These are phyloP conservation scores for Acrossocheilus fasciatus DNA, from an alignment of 2,797 vertebrate genomes.

Conservation along the genomic window DNA sequence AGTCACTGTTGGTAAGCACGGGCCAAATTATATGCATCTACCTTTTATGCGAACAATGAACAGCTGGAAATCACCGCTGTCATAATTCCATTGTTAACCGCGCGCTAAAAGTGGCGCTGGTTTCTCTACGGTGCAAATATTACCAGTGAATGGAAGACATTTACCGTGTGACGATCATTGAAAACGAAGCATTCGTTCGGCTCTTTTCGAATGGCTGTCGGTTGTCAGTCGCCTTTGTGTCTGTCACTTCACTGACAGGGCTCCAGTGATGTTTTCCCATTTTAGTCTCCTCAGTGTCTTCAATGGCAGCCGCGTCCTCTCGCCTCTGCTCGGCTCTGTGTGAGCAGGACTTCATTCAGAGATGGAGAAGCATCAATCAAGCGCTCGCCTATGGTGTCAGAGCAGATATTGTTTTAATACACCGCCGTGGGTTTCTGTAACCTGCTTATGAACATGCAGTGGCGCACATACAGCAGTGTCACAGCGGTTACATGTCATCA, in stretches of 20 bases:
- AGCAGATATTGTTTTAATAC: slow-evolving; percentile 66
- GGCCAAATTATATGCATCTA: background rate
- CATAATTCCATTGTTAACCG: slow-evolving; percentile 58
- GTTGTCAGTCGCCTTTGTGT: slow-evolving; percentile 52
- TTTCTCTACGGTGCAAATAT: slow-evolving; percentile 21
- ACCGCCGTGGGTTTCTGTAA: slow-evolving; percentile 3
- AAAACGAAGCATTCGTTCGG: slow-evolving; percentile 14
- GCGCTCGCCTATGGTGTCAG: slow-evolving; percentile 63
- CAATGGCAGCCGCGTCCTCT: slow-evolving; percentile 73
- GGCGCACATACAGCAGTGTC: slow-evolving; percentile 14
- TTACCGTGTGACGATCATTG: slow-evolving; percentile 64
- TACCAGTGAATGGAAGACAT: slow-evolving; percentile 51
- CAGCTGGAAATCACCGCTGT: slow-evolving; percentile 54
- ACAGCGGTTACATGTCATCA: slow-evolving; percentile 27
- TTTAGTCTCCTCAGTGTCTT: slow-evolving; percentile 68
- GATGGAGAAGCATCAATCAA: slow-evolving; percentile 73
- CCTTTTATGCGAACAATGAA: slow-evolving; percentile 24
- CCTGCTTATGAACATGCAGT: background rate
- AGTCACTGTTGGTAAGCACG: background rate
- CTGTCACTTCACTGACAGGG: slow-evolving; percentile 51
- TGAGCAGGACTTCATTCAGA: slow-evolving; percentile 67
- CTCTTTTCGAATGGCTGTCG: slow-evolving; percentile 54
- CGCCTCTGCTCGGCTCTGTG: slow-evolving; percentile 66
- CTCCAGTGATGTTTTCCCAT: slow-evolving; percentile 65
- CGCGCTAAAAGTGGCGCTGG: slow-evolving; percentile 10